Percentiles rank a stretch among this genome's conserved stretches.
phyloP scores from a whole-genome alignment of 2,113 vertebrate species.

The Oncorhynchus keta region DNA sequence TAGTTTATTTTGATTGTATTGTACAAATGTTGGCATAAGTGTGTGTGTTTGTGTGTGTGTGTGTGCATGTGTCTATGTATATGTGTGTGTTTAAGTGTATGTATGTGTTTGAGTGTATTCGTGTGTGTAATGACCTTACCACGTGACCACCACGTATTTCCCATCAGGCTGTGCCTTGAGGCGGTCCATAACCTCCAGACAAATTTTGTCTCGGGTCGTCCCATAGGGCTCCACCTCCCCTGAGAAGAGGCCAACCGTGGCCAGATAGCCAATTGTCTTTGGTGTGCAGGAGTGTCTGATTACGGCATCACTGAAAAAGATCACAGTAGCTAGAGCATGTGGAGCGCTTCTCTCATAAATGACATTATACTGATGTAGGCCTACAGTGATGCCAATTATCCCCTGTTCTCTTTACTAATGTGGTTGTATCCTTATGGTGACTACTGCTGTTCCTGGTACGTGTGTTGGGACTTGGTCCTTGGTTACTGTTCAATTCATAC shows the following conservation, averaged over 20 bases:
- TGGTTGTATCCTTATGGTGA: too few species aligned
- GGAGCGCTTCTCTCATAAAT: too few species aligned
- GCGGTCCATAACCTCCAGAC: slow-evolving; percentile 72
- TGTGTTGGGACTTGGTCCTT: too few species aligned
- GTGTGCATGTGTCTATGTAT: background rate
- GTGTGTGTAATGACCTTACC: slow-evolving; percentile 62
- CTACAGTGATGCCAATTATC: too few species aligned
- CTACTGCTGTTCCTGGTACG: too few species aligned
- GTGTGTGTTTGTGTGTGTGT: too few species aligned
- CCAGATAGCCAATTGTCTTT: slow-evolving; percentile 75
- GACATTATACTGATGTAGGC: too few species aligned
- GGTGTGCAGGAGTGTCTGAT: slow-evolving; percentile 75
- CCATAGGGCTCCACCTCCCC: slow-evolving; percentile 80
- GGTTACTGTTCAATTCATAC: too few species aligned
- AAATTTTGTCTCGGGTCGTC: slow-evolving; percentile 79
- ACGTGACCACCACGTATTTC: slow-evolving; percentile 85
- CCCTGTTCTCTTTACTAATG: too few species aligned
- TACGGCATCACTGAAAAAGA: slow-evolving; percentile 74
- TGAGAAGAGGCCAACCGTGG: slow-evolving; percentile 74
- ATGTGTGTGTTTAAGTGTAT: background rate
- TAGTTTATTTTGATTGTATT: too few species aligned
- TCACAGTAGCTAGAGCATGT: background rate
- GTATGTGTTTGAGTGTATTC: background rate
- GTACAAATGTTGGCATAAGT: too few species aligned
- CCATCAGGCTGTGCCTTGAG: slow-evolving; percentile 78